Evolutionary conservation across 2,888 invertebrate genomes (phyloP).

Genomic region (Eristalis tenax): DNA sequence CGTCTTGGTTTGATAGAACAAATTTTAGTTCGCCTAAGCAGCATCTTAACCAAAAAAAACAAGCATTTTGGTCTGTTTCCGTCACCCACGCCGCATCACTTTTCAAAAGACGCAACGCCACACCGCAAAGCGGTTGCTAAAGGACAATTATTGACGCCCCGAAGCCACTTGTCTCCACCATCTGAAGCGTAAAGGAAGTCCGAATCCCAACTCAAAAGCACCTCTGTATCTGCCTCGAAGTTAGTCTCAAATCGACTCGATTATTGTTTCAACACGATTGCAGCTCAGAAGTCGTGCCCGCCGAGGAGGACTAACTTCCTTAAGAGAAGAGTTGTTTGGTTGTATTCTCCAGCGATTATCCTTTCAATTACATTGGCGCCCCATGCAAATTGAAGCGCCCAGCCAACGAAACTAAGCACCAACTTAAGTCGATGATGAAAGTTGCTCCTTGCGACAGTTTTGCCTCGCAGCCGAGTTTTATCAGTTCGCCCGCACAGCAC

Average conservation of each 20-base stretch:
- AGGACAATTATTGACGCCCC: no score
- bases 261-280: neutral
- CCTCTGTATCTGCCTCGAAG: neutral
- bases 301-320: neutral
- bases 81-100: no score
- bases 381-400: constrained; percentile 64
- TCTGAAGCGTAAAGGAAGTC: no score
- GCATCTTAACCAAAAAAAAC: no score
- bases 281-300: neutral
- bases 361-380: constrained; percentile 61
- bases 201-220: neutral
- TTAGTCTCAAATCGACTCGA: neutral
- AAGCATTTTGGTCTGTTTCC: no score
- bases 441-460: constrained; percentile 37
- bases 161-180: no score
- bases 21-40: no score
- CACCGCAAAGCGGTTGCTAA: no score
- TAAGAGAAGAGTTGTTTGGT: neutral
- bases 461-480: constrained; percentile 24
- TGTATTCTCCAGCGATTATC: constrained; percentile 43
- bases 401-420: constrained; percentile 34
- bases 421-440: constrained; percentile 48
- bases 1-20: no score
- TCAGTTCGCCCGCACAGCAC: constrained; percentile 24
- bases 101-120: no score